Evolutionary conservation across 2,113 vertebrate genomes (phyloP).

Genomic region (Sylvietta virens): DNA sequence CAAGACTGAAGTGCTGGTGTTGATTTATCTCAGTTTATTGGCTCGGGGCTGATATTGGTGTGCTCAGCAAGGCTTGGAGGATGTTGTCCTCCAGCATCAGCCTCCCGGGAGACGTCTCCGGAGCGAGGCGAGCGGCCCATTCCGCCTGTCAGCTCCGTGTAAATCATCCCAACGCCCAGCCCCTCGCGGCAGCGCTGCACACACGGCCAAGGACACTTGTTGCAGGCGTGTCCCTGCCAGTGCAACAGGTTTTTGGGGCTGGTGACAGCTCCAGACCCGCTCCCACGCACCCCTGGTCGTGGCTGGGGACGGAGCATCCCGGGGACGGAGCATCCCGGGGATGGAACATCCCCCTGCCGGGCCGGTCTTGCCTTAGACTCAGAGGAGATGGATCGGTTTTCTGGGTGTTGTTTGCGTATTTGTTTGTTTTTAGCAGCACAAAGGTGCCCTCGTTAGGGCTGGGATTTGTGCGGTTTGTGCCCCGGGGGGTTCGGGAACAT

Average conservation of each 20-base stretch:
- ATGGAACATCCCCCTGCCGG: background rate
- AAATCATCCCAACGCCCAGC: background rate
- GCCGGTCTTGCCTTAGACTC: background rate
- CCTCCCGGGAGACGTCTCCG: background rate
- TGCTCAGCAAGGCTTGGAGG: background rate
- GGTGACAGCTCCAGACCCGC: background rate
- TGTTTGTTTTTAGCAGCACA: background rate
- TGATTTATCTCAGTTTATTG: background rate
- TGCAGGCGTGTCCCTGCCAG: background rate
- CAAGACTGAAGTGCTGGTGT: rapidly evolving
- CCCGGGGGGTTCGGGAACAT: background rate
- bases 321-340: no score
- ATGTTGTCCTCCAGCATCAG: background rate
- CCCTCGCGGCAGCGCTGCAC: background rate
- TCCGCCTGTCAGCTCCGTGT: background rate
- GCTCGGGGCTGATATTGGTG: background rate
- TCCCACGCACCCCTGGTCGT: rapidly evolving
- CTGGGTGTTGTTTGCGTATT: rapidly evolving
- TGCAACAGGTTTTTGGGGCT: background rate
- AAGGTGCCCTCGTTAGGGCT: background rate
- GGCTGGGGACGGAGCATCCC: background rate
- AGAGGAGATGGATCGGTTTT: background rate
- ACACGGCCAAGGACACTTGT: background rate
- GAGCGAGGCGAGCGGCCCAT: background rate
- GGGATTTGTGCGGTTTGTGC: background rate